Evolutionary conservation across 2,797 vertebrate species (phyloP), one percentile per base, ranked within the genome.

Genomic region (Aulostomus chinensis): DNA sequence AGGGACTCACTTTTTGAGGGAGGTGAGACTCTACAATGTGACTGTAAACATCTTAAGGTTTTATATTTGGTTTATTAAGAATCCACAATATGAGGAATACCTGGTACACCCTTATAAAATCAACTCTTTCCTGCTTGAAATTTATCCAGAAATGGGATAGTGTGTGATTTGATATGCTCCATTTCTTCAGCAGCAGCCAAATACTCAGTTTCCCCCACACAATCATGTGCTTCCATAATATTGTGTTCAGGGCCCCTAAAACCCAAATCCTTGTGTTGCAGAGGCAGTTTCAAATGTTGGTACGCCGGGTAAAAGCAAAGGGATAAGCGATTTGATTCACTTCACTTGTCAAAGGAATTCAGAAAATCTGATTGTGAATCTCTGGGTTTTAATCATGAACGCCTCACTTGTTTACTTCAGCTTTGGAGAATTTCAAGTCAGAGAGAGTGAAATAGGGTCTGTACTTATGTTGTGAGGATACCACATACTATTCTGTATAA

Each of bases 141-240:
- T 73, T 32, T 41, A 46, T 72, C 40, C 56, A 78, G 74, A 47
- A 81, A 76, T 53, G 55, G 48, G 67, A 80, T 80, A 74, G 67
- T 57, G 45, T 47, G 46, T 72, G 71, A 81, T 83, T 73, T 65
- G 40, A 60, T 70, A 60, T 28, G 43, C 61, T 70, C 37, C 35
- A 51, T 73, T 84, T 81, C 60, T 64, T n/a, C n/a, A n/a, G n/a
- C 58, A 64, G 52, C 50, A 71, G 58, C 43, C 45, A 59, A 63
- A 67, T 49, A 60, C 48, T 53, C 29, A 20, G 10, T 18, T 11
- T 17, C 41, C 49, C 31, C 33, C 3, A 52, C 41, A 68, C 57
- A 60, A n/a, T n/a, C n/a, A n/a, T n/a, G n/a, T n/a, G n/a, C 51
- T 63, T 37, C 29, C 29, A 40, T 63, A 51, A 68, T 68, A 81